Percentiles rank a stretch among this genome's conserved stretches.
These are phyloP conservation scores for Nomada ruficornis DNA, from an alignment of 2,888 invertebrate genomes.

Conservation along the genomic window DNA sequence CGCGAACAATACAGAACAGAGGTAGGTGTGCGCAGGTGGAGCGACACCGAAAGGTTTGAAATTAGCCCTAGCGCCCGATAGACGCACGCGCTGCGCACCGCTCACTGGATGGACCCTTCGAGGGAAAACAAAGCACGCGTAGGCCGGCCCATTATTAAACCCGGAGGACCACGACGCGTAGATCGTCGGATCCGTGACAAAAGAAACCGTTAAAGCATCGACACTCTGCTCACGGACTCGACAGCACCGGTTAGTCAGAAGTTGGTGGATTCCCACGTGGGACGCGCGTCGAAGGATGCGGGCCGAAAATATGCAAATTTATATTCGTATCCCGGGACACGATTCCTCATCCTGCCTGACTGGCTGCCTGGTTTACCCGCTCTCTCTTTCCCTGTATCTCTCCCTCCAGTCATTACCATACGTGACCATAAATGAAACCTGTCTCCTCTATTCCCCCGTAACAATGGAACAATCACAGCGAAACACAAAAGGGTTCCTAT, in stretches of 20 bases:
- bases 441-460: constrained; percentile 74
- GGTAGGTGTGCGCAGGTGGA: neutral
- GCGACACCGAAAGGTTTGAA: neutral
- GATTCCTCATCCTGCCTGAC: constrained; percentile 72
- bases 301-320: constrained; percentile 83
- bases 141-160: constrained; percentile 21
- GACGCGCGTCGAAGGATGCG: constrained; percentile 75
- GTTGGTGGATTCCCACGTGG: constrained; percentile 79
- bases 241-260: constrained; percentile 55
- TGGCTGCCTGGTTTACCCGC: constrained; percentile 67
- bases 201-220: constrained; percentile 69
- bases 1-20: neutral
- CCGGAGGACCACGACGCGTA: neutral
- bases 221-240: constrained; percentile 49
- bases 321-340: constrained; percentile 63
- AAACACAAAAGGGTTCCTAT: constrained; percentile 60
- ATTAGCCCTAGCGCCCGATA: too few species aligned
- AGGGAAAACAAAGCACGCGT: constrained; percentile 1
- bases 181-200: constrained; percentile 33
- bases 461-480: constrained; percentile 73
- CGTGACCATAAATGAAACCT: constrained; percentile 81
- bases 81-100: too few species aligned
- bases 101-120: neutral
- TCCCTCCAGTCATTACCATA: constrained; percentile 78
- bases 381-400: constrained; percentile 34